Conservation (phyloP, 2,113 vertebrate species). For the Hassar affinis region DNA sequence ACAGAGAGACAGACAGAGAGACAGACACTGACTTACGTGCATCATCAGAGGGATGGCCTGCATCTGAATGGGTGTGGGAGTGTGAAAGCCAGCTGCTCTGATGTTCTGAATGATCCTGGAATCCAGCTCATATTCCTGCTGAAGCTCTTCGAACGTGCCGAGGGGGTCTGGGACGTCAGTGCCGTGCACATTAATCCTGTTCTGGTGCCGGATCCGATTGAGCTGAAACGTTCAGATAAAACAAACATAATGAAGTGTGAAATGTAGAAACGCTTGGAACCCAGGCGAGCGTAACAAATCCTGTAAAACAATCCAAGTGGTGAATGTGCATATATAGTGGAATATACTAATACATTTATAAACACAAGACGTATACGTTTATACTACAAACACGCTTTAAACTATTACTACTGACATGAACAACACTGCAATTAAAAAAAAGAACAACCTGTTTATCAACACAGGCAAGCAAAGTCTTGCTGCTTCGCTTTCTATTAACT, state of each 20-base stretch:
- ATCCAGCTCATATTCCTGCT: slow-evolving; percentile 82
- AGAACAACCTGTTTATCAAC: too few relatives aligned
- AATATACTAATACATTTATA: too few relatives aligned
- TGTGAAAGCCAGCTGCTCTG: slow-evolving; percentile 77
- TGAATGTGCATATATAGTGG: too few relatives aligned
- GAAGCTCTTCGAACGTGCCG: slow-evolving; percentile 84
- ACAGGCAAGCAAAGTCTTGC: too few relatives aligned
- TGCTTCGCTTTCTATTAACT: too few relatives aligned
- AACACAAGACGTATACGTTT: too few relatives aligned
- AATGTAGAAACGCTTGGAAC: neutral
- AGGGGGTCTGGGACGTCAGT: slow-evolving; percentile 88
- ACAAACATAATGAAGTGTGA: neutral
- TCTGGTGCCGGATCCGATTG: slow-evolving; percentile 79
- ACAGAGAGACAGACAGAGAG: neutral
- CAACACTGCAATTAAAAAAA: too few relatives aligned
- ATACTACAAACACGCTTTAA: too few relatives aligned
- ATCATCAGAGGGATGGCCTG: slow-evolving; percentile 93
- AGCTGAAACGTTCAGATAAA: slow-evolving; percentile 66
- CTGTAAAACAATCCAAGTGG: too few relatives aligned
- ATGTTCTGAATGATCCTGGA: slow-evolving; percentile 83
- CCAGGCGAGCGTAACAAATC: neutral
- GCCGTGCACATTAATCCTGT: slow-evolving; percentile 87
- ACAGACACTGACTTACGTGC: slow-evolving; percentile 73
- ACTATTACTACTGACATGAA: too few relatives aligned
- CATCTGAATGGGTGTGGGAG: slow-evolving; percentile 91